Base-by-base conservation (phyloP, 2,888 invertebrate genomes). In the Autographa gamma region DNA sequence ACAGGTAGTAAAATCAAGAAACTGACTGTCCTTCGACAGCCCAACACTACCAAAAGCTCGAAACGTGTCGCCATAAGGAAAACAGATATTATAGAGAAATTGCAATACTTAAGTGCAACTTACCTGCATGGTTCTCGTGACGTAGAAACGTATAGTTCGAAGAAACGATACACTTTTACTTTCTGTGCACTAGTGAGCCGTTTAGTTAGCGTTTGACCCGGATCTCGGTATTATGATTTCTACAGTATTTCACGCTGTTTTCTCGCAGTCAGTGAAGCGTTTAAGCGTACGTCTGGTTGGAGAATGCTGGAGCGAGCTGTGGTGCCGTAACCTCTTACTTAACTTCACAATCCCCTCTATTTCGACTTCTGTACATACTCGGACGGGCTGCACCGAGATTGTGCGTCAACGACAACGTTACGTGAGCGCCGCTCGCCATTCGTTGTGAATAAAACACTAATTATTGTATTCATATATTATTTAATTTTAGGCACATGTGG, bases 251-350 rank as follows among this genome's bases (percentile, higher is more conserved):
- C 79, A 86, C 86, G 77, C 81, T 80, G 77, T 85, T 85, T 86
- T 80, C 81, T 82, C 82, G 83, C 74, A 81, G 73, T 77, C 86
- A 86, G 87, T 89, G 88, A 85, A 89, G 90, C 92, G 93, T 86
- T 87, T 83, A 83, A 83, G 85, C 73, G 87, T 83, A 82, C 90
- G 93, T 86, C 87, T 88, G 88, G 85, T 81, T 88, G 86, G 92
- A 87, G 94, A 94, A 90, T 94, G 95, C 88, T 91, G 87, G 84
- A 81, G 81, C 86, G 76, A 73, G 80, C 81, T 62, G 70, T 84
- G 83, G 89, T 94, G 93, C 91, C 89, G 93, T 94, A 95, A 95
- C 93, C 90, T 92, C 94, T 95, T 95, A 95, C 95, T 93, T 93
- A 95, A 95, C 92, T 86, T 81, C 65, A 69, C 85, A 85, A 88